Evolutionary conservation across 2,797 vertebrate species (phyloP).

Genomic region (Poeciliopsis infans): DNA sequence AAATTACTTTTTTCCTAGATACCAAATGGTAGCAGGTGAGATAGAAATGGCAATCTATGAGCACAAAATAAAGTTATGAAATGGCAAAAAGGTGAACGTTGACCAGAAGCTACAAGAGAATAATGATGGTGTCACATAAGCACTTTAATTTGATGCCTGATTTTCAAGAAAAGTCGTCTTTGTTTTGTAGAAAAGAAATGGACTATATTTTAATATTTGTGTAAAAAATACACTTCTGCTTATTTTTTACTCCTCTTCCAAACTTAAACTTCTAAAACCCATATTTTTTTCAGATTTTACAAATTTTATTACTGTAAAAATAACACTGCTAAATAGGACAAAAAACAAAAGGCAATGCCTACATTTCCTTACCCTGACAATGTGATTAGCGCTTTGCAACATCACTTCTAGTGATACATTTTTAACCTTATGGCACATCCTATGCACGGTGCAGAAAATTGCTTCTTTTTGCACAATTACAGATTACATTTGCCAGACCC

Average conservation of each 20-base stretch:
- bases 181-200: neutral
- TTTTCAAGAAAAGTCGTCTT: neutral
- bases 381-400: slow-evolving; percentile 63
- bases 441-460: slow-evolving; percentile 79
- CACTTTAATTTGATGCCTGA: neutral
- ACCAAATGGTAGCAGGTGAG: neutral
- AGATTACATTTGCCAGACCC: slow-evolving; percentile 75
- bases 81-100: neutral
- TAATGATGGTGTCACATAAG: neutral
- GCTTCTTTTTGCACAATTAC: slow-evolving; percentile 80
- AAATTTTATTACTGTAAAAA: slow-evolving; percentile 21
- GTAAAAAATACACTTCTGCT: neutral
- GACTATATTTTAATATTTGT: neutral
- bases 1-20: neutral
- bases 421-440: slow-evolving; percentile 79
- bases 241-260: neutral
- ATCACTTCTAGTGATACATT: slow-evolving; percentile 69
- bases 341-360: slow-evolving; percentile 72
- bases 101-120: neutral
- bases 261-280: slow-evolving; percentile 4
- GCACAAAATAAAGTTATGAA: neutral
- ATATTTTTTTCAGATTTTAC: neutral
- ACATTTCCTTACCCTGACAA: slow-evolving; percentile 51
- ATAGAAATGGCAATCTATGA: neutral
- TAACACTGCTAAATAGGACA: slow-evolving; percentile 41